Conservation (phyloP, 1,140 invertebrate genomes). For the Acyrthosiphon pisum region DNA sequence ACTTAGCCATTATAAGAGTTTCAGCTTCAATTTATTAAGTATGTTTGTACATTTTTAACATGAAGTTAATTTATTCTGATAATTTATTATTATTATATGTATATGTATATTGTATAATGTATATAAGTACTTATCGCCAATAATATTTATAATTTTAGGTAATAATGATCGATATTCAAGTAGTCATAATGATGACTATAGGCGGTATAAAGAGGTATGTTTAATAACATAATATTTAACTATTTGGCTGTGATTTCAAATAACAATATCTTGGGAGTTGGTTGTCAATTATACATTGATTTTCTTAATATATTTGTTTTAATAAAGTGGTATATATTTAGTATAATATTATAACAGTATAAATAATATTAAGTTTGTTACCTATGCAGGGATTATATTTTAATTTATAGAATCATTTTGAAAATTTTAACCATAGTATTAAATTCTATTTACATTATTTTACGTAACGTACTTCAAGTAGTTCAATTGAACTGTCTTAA, state of each 20-base stretch:
- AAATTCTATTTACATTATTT: not conserved
- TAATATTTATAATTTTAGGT: constrained; percentile 36
- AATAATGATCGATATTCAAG: constrained; percentile 51
- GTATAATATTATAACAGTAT: not conserved
- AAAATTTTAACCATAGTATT: not conserved
- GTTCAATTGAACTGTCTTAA: no score
- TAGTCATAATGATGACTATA: constrained; percentile 54
- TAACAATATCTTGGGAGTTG: not conserved
- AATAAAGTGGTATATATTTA: not conserved
- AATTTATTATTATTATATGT: not conserved
- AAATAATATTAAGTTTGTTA: not conserved
- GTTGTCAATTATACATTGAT: not conserved
- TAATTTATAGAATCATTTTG: not conserved
- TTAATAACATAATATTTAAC: not conserved
- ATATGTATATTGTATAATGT: no score
- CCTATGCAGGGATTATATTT: not conserved
- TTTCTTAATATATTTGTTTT: constrained; percentile 15
- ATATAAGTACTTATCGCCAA: not conserved
- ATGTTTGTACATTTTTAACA: not conserved
- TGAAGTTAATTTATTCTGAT: not conserved
- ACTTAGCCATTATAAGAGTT: not conserved
- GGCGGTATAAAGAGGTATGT: constrained; percentile 54
- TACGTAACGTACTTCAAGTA: not conserved
- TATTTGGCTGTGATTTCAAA: not conserved
- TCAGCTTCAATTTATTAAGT: not conserved